A percentile compares a stretch with the other conserved stretches of the same genome.
These are phyloP conservation scores for Synergus umbraculus DNA, from an alignment of 2,888 invertebrate genomes.

Conservation along the genomic window DNA sequence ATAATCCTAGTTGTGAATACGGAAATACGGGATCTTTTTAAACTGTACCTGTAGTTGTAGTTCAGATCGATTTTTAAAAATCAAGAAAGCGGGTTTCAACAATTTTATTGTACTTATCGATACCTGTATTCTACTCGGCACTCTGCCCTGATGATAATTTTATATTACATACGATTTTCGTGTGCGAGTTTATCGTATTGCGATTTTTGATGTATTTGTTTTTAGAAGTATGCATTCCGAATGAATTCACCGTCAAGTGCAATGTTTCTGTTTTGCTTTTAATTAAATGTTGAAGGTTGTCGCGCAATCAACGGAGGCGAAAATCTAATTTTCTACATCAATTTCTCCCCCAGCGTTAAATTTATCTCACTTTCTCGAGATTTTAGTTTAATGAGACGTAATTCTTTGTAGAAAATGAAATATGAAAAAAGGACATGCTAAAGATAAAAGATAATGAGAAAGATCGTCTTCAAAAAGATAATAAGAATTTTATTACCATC, in stretches of 20 bases:
- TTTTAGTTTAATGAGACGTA: not conserved
- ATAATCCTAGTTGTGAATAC: not conserved
- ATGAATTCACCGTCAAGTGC: conserved; percentile 6
- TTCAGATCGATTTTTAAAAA: not conserved
- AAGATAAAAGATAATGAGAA: not conserved
- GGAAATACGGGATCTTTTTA: conserved; percentile 3
- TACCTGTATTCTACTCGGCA: not conserved
- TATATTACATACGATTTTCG: not conserved
- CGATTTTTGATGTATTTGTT: not conserved
- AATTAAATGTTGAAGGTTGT: not conserved
- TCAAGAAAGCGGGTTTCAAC: not conserved
- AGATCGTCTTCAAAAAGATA: not conserved
- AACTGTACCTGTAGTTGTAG: conserved; percentile 4
- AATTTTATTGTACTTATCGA: not conserved
- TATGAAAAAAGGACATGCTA: not conserved
- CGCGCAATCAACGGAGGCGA: not conserved
- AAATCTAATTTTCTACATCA: not conserved
- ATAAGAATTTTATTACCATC: no score
- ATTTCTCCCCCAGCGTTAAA: not conserved
- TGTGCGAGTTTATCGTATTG: not conserved
- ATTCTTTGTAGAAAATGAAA: not conserved
- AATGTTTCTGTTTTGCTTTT: not conserved
- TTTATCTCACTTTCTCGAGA: not conserved
- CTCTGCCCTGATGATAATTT: conserved; percentile 1
- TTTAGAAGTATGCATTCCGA: not conserved